A percentile compares a stretch with the other conserved stretches of the same genome.
phyloP scores from a whole-genome alignment of 1,140 invertebrate genomes.

The Microvelia longipes region DNA sequence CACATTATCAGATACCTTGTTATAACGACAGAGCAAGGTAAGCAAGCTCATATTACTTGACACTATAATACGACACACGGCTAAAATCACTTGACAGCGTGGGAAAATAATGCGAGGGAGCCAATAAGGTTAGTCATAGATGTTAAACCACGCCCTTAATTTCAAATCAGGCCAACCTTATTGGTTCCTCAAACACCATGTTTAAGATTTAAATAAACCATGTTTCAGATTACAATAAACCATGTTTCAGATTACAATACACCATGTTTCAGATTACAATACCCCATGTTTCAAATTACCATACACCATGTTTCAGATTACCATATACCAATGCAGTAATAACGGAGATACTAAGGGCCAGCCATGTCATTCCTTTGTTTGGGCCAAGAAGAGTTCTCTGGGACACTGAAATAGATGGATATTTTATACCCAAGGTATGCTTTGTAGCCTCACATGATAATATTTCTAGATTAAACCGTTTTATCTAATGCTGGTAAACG shows the following conservation, averaged over 20 bases:
- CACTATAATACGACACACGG: neutral
- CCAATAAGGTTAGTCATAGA: too few relatives aligned
- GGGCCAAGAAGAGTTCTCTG: conserved; percentile 47
- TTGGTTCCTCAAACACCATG: too few relatives aligned
- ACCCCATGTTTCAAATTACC: too few relatives aligned
- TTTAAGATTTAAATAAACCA: neutral
- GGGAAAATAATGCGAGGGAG: too few relatives aligned
- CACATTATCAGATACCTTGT: conserved; percentile 27
- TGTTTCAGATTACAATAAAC: neutral
- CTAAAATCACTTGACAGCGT: too few relatives aligned
- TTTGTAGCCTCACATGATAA: neutral
- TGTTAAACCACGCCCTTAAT: too few relatives aligned
- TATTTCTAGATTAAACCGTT: neutral
- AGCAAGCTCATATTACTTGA: too few relatives aligned
- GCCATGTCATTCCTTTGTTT: conserved; percentile 43
- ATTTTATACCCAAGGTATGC: conserved; percentile 45
- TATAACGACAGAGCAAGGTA: conserved; percentile 32
- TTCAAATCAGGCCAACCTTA: too few relatives aligned
- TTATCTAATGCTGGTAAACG: too few relatives aligned
- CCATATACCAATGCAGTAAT: conserved; percentile 47
- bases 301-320: conserved; percentile 37
- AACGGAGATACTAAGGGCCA: conserved; percentile 44
- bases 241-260: too few relatives aligned
- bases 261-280: too few relatives aligned
- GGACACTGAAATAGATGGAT: conserved; percentile 42